phyloP scores from a whole-genome alignment of 2,888 invertebrate species.

The Pheosia gnoma region DNA sequence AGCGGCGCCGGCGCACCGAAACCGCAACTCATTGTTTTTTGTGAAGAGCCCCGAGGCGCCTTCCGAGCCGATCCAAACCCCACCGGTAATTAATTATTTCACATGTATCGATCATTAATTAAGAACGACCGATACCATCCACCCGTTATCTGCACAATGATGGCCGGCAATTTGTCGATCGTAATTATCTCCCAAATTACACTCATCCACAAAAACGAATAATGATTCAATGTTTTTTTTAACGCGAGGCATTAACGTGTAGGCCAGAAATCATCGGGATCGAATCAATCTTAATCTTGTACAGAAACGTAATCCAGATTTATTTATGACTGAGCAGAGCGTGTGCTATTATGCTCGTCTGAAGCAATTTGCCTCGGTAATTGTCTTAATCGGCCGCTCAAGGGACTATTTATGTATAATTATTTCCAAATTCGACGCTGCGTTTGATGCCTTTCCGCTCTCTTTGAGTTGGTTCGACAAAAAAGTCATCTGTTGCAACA shows the following conservation, averaged over 20 bases:
- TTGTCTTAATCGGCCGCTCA: slow-evolving; percentile 85
- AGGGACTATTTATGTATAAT: slow-evolving; percentile 85
- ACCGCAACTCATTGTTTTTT: slow-evolving; percentile 84
- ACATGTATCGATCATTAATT: slow-evolving; percentile 84
- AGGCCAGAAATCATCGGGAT: slow-evolving; percentile 80
- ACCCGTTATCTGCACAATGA: slow-evolving; percentile 79
- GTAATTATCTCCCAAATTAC: slow-evolving; percentile 80
- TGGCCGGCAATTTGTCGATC: slow-evolving; percentile 79
- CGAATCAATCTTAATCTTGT: slow-evolving; percentile 84
- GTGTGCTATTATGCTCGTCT: slow-evolving; percentile 84
- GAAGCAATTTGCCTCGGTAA: slow-evolving; percentile 84
- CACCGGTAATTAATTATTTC: slow-evolving; percentile 82
- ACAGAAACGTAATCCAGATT: slow-evolving; percentile 84
- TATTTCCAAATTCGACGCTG: slow-evolving; percentile 84
- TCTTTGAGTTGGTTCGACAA: slow-evolving; percentile 83
- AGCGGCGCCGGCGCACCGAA: slow-evolving; percentile 76
- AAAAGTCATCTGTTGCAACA: slow-evolving; percentile 85
- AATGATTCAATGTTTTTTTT: slow-evolving; percentile 73
- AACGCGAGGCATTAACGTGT: slow-evolving; percentile 76
- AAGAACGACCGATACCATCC: slow-evolving; percentile 66
- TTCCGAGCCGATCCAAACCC: slow-evolving; percentile 65
- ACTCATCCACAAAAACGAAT: slow-evolving; percentile 70
- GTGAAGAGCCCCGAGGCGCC: slow-evolving; percentile 71
- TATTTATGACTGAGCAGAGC: slow-evolving; percentile 80
- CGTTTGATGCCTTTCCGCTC: slow-evolving; percentile 85